Evolutionary conservation across 2,797 vertebrate species (phyloP).

Genomic region (Dermochelys coriacea): DNA sequence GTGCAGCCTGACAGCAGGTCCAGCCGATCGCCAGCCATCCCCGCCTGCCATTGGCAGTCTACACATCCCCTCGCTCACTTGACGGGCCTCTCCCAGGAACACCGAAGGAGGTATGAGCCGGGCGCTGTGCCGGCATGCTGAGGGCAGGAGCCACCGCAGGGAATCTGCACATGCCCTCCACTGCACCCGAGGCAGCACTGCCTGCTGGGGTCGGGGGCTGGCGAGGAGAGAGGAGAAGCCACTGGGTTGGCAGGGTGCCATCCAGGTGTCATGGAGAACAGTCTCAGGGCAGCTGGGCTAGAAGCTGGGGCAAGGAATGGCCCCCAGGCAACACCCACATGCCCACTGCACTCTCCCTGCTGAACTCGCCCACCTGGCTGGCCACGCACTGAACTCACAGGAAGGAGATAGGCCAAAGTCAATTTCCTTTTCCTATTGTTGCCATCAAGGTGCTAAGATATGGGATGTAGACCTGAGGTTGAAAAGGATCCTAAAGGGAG

Average conservation of each 20-base stretch:
- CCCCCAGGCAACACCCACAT: rapidly evolving
- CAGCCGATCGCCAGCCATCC: neutral
- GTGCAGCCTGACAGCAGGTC: neutral
- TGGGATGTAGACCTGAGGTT: too few species aligned
- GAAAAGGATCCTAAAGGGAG: too few species aligned
- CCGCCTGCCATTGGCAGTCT: too few species aligned
- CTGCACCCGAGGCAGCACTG: neutral
- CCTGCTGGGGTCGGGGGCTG: too few species aligned
- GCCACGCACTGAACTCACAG: neutral
- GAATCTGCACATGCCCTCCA: too few species aligned
- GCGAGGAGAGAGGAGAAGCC: neutral
- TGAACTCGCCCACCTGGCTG: neutral
- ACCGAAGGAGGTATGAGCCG: neutral
- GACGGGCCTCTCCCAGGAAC: neutral
- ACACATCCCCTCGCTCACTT: rapidly evolving
- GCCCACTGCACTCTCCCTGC: neutral
- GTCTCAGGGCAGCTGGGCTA: neutral
- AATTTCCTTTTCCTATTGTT: neutral
- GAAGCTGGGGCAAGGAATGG: neutral
- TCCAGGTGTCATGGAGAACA: neutral
- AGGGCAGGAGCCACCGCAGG: neutral
- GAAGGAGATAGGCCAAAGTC: neutral
- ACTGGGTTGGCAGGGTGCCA: neutral
- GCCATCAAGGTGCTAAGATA: too few species aligned
- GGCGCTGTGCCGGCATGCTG: neutral